A percentile compares a stretch with the other conserved stretches of the same genome.
These are phyloP conservation scores for Euzetes globulus DNA, from an alignment of 2,888 invertebrate species.

Conservation along the genomic window DNA sequence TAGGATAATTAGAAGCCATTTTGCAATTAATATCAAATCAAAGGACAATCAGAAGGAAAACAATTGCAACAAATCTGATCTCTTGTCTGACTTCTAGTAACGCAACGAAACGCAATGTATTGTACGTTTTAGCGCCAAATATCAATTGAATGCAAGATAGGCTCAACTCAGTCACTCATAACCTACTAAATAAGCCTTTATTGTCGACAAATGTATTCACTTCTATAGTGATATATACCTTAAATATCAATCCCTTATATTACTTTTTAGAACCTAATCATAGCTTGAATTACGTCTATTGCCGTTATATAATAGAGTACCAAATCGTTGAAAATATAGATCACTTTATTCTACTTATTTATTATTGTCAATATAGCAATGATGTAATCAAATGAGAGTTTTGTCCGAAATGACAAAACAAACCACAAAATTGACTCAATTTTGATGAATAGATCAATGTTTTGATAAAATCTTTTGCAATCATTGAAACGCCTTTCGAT, in stretches of 20 bases:
- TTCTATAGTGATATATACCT: too few relatives aligned
- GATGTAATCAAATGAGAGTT: background rate
- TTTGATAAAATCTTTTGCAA: background rate
- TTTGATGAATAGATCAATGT: background rate
- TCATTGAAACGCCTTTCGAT: constrained; percentile 1
- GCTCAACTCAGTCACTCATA: background rate
- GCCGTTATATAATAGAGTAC: background rate
- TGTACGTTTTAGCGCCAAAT: constrained; percentile 5
- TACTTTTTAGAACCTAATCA: too few relatives aligned
- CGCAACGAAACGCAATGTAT: background rate
- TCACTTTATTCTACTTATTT: background rate
- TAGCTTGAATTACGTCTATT: too few relatives aligned
- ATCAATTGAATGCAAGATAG: background rate
- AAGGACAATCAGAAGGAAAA: background rate
- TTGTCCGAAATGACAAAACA: too few relatives aligned
- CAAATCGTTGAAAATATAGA: background rate
- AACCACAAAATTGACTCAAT: background rate
- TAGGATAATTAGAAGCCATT: background rate
- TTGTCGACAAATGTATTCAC: too few relatives aligned
- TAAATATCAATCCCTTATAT: too few relatives aligned
- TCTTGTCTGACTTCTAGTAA: background rate
- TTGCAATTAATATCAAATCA: background rate
- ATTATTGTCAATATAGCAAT: background rate
- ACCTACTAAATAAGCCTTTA: too few relatives aligned
- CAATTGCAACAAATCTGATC: background rate